Percentiles rank a stretch among this genome's conserved stretches.
Evolutionary conservation across 1,140 invertebrate species (phyloP).

Genomic region (Drosophila lacteicornis): DNA sequence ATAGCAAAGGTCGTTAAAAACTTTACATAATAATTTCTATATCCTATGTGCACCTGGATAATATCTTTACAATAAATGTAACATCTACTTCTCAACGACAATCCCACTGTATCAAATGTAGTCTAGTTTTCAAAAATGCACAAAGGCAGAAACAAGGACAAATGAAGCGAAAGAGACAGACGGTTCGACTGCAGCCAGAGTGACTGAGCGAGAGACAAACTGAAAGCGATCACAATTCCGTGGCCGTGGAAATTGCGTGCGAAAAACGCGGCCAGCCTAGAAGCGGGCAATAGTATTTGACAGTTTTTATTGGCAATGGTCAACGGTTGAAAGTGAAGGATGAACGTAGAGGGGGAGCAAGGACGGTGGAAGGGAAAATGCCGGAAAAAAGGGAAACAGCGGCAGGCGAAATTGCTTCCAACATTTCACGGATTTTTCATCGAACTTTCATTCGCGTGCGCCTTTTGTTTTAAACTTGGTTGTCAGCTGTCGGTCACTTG

Average conservation of each 20-base stretch:
- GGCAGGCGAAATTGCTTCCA: slow-evolving; percentile 27
- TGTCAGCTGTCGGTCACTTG: slow-evolving; percentile 79
- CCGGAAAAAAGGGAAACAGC: slow-evolving; percentile 13
- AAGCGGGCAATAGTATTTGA: slow-evolving; percentile 62
- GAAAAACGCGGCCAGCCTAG: slow-evolving; percentile 48
- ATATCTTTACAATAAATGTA: not conserved
- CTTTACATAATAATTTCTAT: not conserved
- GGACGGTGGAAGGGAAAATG: slow-evolving; percentile 29
- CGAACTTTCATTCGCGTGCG: slow-evolving; percentile 22
- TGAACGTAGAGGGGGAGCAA: not conserved
- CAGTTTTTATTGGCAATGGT: slow-evolving; percentile 64
- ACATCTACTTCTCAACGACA: not conserved
- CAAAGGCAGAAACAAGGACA: not conserved
- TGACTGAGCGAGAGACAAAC: slow-evolving; percentile 6
- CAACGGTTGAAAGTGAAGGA: slow-evolving; percentile 19
- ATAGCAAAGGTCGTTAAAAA: not conserved
- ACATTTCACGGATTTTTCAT: slow-evolving; percentile 37
- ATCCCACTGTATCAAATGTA: not conserved
- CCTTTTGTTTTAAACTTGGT: slow-evolving; percentile 33
- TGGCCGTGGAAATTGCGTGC: slow-evolving; percentile 34
- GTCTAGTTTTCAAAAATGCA: slow-evolving; percentile 1
- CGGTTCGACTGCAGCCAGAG: not conserved
- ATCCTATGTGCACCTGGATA: not conserved
- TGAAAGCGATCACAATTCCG: slow-evolving; percentile 14
- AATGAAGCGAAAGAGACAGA: slow-evolving; percentile 1